Percentiles rank a stretch among this genome's conserved stretches.
Conservation (phyloP, 1,140 invertebrate species). For the Eueides isabella region DNA sequence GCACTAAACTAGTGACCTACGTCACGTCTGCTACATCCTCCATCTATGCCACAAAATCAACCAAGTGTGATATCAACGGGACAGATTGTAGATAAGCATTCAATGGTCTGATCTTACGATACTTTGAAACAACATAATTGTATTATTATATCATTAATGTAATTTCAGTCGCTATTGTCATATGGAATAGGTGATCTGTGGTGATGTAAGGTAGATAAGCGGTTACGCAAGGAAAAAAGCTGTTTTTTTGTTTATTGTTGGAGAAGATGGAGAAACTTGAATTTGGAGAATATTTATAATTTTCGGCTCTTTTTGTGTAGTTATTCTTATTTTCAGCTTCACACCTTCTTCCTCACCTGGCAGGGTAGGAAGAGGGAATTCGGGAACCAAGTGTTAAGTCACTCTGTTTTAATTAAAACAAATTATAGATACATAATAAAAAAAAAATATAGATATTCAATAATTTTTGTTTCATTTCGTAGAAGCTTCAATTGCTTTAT, state of each 20-base stretch:
- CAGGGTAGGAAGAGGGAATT: too few relatives aligned
- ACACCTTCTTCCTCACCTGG: too few relatives aligned
- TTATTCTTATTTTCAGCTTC: too few relatives aligned
- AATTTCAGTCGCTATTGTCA: conserved; percentile 41
- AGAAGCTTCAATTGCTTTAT: too few relatives aligned
- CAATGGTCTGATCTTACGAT: conserved; percentile 47
- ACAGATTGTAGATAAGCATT: conserved; percentile 50
- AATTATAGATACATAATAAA: too few relatives aligned
- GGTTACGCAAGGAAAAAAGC: background rate
- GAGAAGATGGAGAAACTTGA: background rate
- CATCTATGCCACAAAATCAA: conserved; percentile 40
- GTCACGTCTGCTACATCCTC: background rate
- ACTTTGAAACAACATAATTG: conserved; percentile 47
- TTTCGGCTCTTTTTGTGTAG: too few relatives aligned
- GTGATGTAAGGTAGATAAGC: background rate
- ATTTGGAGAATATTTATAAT: too few relatives aligned
- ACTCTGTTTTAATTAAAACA: too few relatives aligned
- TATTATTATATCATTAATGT: conserved; percentile 53
- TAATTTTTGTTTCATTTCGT: too few relatives aligned
- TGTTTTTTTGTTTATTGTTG: background rate
- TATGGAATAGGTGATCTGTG: conserved; percentile 14
- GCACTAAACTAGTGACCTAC: background rate
- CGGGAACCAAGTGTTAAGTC: too few relatives aligned
- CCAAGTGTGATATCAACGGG: conserved; percentile 50
- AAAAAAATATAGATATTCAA: too few relatives aligned